Conservation (phyloP, 2,113 vertebrate species). For the Prionailurus viverrinus region DNA sequence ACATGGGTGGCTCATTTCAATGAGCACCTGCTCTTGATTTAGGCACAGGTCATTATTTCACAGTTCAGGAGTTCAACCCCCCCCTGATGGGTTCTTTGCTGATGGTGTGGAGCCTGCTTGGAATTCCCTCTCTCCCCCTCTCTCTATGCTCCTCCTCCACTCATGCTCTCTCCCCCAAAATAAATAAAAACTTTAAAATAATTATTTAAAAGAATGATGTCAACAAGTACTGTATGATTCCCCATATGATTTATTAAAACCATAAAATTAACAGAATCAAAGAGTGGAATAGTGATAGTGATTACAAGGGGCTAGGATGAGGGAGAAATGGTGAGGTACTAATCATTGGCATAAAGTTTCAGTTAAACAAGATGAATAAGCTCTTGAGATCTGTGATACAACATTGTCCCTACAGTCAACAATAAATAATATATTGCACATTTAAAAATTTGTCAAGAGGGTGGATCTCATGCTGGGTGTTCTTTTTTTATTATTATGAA, state of each 20-base stretch:
- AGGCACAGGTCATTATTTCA: too few relatives aligned
- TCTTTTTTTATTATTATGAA: neutral
- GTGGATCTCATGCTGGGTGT: neutral
- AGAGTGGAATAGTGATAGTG: neutral
- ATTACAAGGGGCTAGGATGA: neutral
- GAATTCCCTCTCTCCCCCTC: too few relatives aligned
- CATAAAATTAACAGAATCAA: neutral
- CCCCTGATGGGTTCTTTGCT: too few relatives aligned
- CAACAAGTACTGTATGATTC: neutral
- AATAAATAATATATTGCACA: neutral
- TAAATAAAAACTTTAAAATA: too few relatives aligned
- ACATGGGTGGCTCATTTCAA: too few relatives aligned
- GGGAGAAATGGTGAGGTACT: neutral
- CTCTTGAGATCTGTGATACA: neutral
- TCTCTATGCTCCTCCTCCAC: too few relatives aligned
- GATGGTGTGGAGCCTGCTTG: too few relatives aligned
- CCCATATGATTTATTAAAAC: neutral
- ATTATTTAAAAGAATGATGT: too few relatives aligned
- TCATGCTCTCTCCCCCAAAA: too few relatives aligned
- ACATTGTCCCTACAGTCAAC: neutral
- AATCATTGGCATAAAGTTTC: neutral
- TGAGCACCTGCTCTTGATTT: too few relatives aligned
- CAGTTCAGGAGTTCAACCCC: too few relatives aligned
- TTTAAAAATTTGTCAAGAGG: neutral
- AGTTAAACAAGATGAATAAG: neutral